phyloP scores from a whole-genome alignment of 2,888 invertebrate species.

The Eumacrocentrus americanus region DNA sequence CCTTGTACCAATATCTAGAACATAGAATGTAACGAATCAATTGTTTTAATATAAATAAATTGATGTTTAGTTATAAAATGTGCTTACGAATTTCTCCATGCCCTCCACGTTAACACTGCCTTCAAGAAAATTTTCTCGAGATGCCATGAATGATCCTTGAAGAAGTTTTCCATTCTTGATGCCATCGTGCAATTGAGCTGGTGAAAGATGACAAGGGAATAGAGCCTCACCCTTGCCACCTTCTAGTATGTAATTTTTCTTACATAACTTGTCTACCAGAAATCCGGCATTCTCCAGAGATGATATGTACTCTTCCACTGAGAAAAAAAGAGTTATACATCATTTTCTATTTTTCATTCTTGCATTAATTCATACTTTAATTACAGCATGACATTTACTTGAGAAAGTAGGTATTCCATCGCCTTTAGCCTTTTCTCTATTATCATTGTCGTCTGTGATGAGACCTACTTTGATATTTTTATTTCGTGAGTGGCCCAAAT shows the following conservation, averaged over 20 bases:
- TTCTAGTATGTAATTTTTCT: slow-evolving; percentile 69
- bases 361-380: neutral
- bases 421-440: slow-evolving; percentile 73
- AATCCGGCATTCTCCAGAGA: slow-evolving; percentile 72
- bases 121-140: slow-evolving; percentile 93
- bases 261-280: slow-evolving; percentile 82
- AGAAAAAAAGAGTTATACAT: slow-evolving; percentile 7
- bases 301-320: slow-evolving; percentile 79
- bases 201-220: slow-evolving; percentile 85
- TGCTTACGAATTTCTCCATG: slow-evolving; percentile 77
- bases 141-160: slow-evolving; percentile 85
- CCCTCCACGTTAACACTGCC: slow-evolving; percentile 83
- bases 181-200: slow-evolving; percentile 78
- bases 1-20: slow-evolving; percentile 83
- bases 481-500: slow-evolving; percentile 60
- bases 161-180: slow-evolving; percentile 76
- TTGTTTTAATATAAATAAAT: neutral
- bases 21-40: slow-evolving; percentile 12
- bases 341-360: too few species aligned
- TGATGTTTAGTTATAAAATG: neutral
- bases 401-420: slow-evolving; percentile 75
- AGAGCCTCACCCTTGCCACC: slow-evolving; percentile 69
- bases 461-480: slow-evolving; percentile 71
- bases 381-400: slow-evolving; percentile 64
- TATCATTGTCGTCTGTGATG: slow-evolving; percentile 83